phyloP scores from a whole-genome alignment of 2,888 invertebrate genomes.

The Mythimna lalbum region DNA sequence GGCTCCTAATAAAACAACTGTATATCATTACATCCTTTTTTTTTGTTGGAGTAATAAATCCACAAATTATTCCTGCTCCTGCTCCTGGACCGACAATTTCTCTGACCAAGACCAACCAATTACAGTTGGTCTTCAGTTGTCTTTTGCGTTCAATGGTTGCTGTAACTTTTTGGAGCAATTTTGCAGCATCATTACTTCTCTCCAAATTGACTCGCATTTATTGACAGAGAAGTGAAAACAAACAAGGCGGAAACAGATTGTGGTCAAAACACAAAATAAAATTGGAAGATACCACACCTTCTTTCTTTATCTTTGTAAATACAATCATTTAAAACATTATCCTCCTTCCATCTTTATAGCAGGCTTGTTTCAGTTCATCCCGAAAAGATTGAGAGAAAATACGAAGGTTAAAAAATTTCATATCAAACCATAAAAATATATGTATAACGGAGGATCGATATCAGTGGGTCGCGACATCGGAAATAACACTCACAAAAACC shows the following conservation, averaged over 20 bases:
- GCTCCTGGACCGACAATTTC: no score
- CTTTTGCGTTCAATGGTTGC: no score
- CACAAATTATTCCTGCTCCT: no score
- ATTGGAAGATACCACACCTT: conserved; percentile 20
- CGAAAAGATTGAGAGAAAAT: conserved; percentile 25
- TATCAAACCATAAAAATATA: conserved; percentile 10
- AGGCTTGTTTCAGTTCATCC: conserved; percentile 35
- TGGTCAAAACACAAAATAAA: conserved; percentile 18
- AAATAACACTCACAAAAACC: no score
- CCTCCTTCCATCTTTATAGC: conserved; percentile 27
- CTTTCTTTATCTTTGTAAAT: no score
- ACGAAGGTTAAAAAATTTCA: background rate
- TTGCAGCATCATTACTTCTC: background rate
- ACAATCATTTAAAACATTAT: conserved; percentile 24
- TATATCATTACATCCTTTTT: background rate
- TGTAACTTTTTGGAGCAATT: no score
- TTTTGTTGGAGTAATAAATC: no score
- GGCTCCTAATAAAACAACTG: background rate
- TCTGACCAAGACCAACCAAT: no score
- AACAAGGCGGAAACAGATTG: conserved; percentile 9
- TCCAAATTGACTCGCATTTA: background rate
- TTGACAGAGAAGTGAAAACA: background rate
- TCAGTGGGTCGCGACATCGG: no score
- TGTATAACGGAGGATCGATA: no score
- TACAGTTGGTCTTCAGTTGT: no score